Evolutionary conservation across 2,113 vertebrate genomes (phyloP), one percentile per base, ranked within the genome.

Genomic region (Sander lucioperca): DNA sequence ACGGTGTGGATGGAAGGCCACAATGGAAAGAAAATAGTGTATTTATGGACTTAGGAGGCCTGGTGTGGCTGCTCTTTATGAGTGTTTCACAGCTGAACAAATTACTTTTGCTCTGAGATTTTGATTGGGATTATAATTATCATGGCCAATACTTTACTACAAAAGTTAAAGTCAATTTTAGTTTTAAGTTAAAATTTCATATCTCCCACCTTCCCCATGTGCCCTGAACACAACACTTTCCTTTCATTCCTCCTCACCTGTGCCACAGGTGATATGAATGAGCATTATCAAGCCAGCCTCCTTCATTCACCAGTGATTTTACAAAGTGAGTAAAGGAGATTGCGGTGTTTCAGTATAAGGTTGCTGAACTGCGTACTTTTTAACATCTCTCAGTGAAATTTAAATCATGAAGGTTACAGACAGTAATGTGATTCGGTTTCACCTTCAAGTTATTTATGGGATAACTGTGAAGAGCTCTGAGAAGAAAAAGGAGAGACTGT

Each of bases 381-480:
- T 61, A 3, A 25, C 5, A 1, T 56, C 4, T n/a, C 15, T 19
- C 0, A 7, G 19, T 25, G 1, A 54, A 6, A 23, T 33, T 66
- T 3, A 7, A 58, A 84, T 16, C n/a, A 93, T 94, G 90, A 93
- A 89, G 75, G 25, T 90, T 11, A 69, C 87, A 1, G 91, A 95
- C 50, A 62, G 58, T 5, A 90, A 87, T 3, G 84, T 96, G 84
- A 91, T 96, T 63, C 91, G 94, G 12, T 79, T 96, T 88, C 95
- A 97, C 69, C 96, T 97, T 1, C 93, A 96, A 12, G 80, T 91
- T 0, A 80, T 90, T 2, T 93, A 96, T 18, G 96, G 96, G 9
- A 96, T 98, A 39, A 96, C 93, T 39, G 86, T 96, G 43, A 97
- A 95, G 84, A 88, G 62, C 0, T 88, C 91, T 73, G 90, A 86